Evolutionary conservation across 2,888 invertebrate genomes (phyloP), one percentile per base, ranked within the genome.

Genomic region (Melanostoma scalare): DNA sequence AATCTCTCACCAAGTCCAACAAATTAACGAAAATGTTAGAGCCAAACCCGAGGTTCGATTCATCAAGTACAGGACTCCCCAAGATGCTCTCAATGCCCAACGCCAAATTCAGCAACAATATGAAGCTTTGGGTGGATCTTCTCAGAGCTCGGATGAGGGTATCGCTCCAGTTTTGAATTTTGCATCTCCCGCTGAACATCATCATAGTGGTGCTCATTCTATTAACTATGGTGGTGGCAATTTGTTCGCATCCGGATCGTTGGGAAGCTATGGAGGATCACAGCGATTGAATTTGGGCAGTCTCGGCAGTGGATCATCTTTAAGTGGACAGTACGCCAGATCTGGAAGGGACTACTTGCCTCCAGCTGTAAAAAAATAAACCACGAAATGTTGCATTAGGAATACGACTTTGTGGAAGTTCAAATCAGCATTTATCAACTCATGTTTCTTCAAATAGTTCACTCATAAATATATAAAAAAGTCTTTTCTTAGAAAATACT

Each of bases 21-120:
- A 87, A 36, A 31, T 73, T 4, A 60, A 42, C n/a, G 10, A 67
- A 40, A 42, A 42, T 1, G 69, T 79, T 36, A 87, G 87, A 71
- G 87, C 85, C 77, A 88, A 87, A 56, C 90, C 90, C 38, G 90
- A 90, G 76, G 90, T 90, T 9, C 89, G 89, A 76, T 90, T 90
- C 71, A 88, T 90, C 77, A 90, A 90, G 86, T 90, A 90, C 86
- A 89, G 89, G 84, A 90, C 89, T 2, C 87, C 88, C 2, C 87
- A 89, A 80, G 89, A 90, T 86, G 90, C 89, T 31, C 86, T 85
- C 76, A 88, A 89, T 52, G 90, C 89, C 3, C 89, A 89, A 86
- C 86, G 84, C 0, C 76, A 87, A 44, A 89, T 89, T 60, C 89
- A 90, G 20, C 20, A 20, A 20, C 20, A 20, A 20, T 20, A 20